Percentiles rank a stretch among this genome's conserved stretches.
Conservation (phyloP, 2,888 invertebrate genomes). For the Frankliniella fusca region DNA sequence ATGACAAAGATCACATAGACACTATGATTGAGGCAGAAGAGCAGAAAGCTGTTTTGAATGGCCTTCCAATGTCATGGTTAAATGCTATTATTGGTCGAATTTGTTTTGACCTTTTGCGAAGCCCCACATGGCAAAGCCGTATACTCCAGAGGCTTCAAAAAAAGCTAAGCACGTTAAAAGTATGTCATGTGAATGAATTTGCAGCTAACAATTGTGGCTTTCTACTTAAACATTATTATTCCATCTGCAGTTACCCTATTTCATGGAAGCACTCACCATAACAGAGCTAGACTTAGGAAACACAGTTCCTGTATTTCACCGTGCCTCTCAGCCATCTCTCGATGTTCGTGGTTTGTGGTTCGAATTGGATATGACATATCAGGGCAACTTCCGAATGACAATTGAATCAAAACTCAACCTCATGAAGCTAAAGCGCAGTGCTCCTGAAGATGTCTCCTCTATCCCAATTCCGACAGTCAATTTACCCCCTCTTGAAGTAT, state of each 20-base stretch:
- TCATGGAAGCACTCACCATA: constrained; percentile 77
- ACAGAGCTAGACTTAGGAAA: constrained; percentile 68
- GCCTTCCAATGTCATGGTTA: constrained; percentile 53
- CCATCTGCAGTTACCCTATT: constrained; percentile 64
- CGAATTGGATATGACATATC: constrained; percentile 75
- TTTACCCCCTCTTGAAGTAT: background rate
- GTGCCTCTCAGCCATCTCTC: constrained; percentile 60
- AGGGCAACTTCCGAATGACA: constrained; percentile 72
- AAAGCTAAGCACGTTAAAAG: constrained; percentile 79
- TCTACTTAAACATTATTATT: background rate
- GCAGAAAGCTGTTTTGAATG: background rate
- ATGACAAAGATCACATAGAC: constrained; percentile 17
- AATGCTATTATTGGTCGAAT: constrained; percentile 74
- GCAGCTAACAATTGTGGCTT: background rate
- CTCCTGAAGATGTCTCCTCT: background rate
- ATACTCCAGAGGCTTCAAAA: constrained; percentile 77
- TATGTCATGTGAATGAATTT: constrained; percentile 44
- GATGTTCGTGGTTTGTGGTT: constrained; percentile 86
- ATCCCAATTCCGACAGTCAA: background rate
- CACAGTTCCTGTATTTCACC: constrained; percentile 62
- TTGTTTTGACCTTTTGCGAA: constrained; percentile 76
- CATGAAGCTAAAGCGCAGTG: constrained; percentile 55
- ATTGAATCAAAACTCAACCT: constrained; percentile 85
- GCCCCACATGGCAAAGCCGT: constrained; percentile 62
- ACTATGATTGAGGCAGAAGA: background rate